phyloP scores from a whole-genome alignment of 2,888 invertebrate species.

The Cabera pusaria region DNA sequence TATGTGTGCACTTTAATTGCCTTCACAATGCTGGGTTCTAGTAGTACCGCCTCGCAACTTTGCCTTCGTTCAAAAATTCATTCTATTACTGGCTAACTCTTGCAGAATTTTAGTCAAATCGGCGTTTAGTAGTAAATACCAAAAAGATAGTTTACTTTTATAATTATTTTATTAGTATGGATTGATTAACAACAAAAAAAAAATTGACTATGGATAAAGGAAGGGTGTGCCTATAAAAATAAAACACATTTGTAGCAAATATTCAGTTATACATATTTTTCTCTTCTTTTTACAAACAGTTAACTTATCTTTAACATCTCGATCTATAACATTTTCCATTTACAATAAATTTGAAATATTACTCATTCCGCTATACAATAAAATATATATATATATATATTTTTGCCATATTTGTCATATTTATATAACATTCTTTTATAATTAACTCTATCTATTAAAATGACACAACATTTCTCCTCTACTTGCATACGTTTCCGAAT shows the following conservation, averaged over 20 bases:
- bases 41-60: too few species aligned
- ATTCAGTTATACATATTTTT: constrained; percentile 82
- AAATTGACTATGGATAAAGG: too few species aligned
- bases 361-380: constrained; percentile 81
- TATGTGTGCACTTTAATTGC: too few species aligned
- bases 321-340: constrained; percentile 78
- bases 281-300: constrained; percentile 82
- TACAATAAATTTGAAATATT: constrained; percentile 78
- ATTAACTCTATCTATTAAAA: constrained; percentile 73
- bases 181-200: too few species aligned
- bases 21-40: too few species aligned
- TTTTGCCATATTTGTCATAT: constrained; percentile 74
- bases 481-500: constrained; percentile 55
- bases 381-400: constrained; percentile 73
- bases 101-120: too few species aligned
- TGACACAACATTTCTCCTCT: constrained; percentile 76
- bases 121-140: too few species aligned
- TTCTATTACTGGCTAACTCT: too few species aligned
- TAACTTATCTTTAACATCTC: constrained; percentile 80
- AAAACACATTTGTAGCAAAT: constrained; percentile 74
- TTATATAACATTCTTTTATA: constrained; percentile 65
- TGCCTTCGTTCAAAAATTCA: too few species aligned
- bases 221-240: too few species aligned
- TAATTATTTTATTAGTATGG: too few species aligned
- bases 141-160: too few species aligned